These are phyloP conservation scores for Gasterosteus aculeatus DNA, from an alignment of 2,113 vertebrate species.

Conservation along the genomic window DNA sequence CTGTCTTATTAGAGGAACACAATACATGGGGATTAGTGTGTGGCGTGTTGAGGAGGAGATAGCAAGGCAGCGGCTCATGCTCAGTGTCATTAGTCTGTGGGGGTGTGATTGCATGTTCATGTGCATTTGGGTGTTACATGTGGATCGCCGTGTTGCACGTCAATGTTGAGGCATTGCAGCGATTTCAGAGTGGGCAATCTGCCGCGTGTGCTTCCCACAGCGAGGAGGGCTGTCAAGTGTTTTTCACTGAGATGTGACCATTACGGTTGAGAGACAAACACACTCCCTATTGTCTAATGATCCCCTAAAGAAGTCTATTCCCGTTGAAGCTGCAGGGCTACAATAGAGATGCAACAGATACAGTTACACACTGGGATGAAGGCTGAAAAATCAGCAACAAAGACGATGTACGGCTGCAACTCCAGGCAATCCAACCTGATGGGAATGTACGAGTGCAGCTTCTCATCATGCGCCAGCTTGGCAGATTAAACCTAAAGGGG, in stretches of 20 bases:
- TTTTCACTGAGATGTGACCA: slow-evolving; percentile 57
- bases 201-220: slow-evolving; percentile 4
- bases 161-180: slow-evolving; percentile 17
- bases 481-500: slow-evolving; percentile 1
- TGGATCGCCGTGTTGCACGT: slow-evolving; percentile 54
- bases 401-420: background rate
- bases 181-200: slow-evolving; percentile 48
- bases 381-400: slow-evolving; percentile 18
- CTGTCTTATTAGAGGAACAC: slow-evolving; percentile 60
- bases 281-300: slow-evolving; percentile 53
- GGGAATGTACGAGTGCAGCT: background rate
- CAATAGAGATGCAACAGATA: slow-evolving; percentile 27
- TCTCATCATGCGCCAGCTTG: slow-evolving; percentile 14
- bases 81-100: slow-evolving; percentile 57
- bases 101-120: slow-evolving; percentile 62
- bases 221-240: slow-evolving; percentile 52
- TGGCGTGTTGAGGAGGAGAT: slow-evolving; percentile 53
- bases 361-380: slow-evolving; percentile 22
- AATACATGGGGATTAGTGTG: slow-evolving; percentile 62
- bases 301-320: slow-evolving; percentile 47
- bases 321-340: slow-evolving; percentile 26
- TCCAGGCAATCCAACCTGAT: slow-evolving; percentile 24
- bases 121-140: slow-evolving; percentile 50
- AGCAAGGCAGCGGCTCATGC: slow-evolving; percentile 48
- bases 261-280: slow-evolving; percentile 48